Evolutionary conservation across 2,797 vertebrate genomes (phyloP).

Genomic region (Leptodactylus fallax): DNA sequence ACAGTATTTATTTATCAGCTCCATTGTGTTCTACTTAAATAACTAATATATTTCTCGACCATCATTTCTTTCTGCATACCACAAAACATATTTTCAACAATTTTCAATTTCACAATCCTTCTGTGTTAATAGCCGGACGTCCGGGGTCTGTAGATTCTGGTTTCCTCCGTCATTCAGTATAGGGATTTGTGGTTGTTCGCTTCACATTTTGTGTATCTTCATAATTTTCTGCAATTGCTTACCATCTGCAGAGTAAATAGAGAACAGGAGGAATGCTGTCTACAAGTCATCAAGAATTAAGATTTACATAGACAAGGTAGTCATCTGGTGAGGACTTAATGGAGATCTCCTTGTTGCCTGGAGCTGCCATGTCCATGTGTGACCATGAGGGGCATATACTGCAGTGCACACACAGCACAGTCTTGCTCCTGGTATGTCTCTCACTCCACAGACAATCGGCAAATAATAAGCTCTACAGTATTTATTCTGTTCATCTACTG

Average conservation of each 20-base stretch:
- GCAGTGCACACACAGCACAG: no score
- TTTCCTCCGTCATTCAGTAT: not conserved
- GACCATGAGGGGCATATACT: no score
- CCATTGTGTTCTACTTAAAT: no score
- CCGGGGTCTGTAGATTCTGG: not conserved
- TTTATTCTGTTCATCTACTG: no score
- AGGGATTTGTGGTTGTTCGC: not conserved
- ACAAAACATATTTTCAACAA: not conserved
- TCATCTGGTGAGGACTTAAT: not conserved
- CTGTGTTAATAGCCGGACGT: not conserved
- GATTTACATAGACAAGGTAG: not conserved
- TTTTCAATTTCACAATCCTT: not conserved
- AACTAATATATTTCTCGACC: no score
- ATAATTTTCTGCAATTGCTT: not conserved
- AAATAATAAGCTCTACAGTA: no score
- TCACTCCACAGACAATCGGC: no score
- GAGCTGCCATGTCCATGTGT: not conserved
- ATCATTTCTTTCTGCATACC: not conserved
- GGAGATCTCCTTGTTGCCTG: no score
- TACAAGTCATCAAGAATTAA: conserved; percentile 22
- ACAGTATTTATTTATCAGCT: no score
- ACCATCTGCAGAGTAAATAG: conserved; percentile 19
- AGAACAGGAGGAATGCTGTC: conserved; percentile 16
- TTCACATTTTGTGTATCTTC: not conserved
- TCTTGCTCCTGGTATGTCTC: no score